Base-by-base conservation (phyloP, 2,797 vertebrate species). In the Hemibagrus guttatus region DNA sequence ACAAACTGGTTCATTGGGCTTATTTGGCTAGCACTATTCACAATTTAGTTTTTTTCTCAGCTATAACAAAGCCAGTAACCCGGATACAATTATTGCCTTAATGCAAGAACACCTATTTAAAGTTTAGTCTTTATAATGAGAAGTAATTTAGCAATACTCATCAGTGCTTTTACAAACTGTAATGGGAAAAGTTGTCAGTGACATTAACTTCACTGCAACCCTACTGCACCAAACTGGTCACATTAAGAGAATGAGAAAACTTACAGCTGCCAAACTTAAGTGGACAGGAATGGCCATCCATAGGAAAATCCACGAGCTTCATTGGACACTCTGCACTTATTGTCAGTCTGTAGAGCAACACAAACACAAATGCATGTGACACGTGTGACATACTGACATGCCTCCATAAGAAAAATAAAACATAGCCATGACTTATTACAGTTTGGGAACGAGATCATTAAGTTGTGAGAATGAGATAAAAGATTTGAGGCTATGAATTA, bases 251-350 rank as follows among this genome's bases (percentile, higher is more conserved):
- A 23, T 19, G 13, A 58, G 7, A 59, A 83, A 76, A 98, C 98
- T 97, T 96, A 99, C 98, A 99, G 95, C 98, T 99, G 93, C 98
- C 98, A 95, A 99, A 99, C 95, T 98, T 99, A 90, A 99, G 96
- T 84, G 98, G 98, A 87, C 98, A 99, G 39, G 98, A 97, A 87
- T 99, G 98, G 89, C 97, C 98, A 89, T 99, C 98, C 98, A 99
- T 99, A 85, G 98, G 98, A 92, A 99, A 99, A 95, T 99, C 95
- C 94, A 99, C 97, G 68, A 99, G 93, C 94, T 96, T 98, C 98
- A 99, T 99, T 84, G 98, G 98, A 93, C 98, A 99, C 92, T 99
- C 96, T 2, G 98, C 98, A 91, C 94, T 98, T 91, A 99, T 99
- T 85, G 98, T 99, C 94, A 99, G 94, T 94, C 98, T 99, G 95